phyloP scores from a whole-genome alignment of 2,113 vertebrate species.

The Brachionichthys hirsutus region DNA sequence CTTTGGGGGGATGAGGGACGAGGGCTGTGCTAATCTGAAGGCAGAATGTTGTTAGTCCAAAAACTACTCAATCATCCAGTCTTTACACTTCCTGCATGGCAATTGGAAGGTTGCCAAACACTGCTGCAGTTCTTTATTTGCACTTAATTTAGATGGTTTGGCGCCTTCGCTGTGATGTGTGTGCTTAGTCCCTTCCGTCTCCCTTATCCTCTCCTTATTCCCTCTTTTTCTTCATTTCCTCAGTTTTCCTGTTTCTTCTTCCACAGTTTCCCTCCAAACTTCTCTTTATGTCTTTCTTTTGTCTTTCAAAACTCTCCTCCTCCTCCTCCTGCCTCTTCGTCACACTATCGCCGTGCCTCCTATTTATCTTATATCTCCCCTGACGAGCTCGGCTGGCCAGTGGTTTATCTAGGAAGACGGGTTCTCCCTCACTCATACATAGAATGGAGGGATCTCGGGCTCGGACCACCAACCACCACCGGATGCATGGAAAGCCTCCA shows the following conservation, averaged over 20 bases:
- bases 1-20: constrained; percentile 61
- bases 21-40: constrained; percentile 47
- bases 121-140: constrained; percentile 58
- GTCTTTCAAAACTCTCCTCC: constrained; percentile 4
- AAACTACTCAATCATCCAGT: constrained; percentile 69
- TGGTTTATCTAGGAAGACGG: constrained; percentile 36
- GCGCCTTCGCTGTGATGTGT: constrained; percentile 22
- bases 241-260: constrained; percentile 16
- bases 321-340: constrained; percentile 18
- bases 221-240: constrained; percentile 16
- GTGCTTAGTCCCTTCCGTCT: constrained; percentile 20
- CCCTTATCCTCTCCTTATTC: constrained; percentile 33
- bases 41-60: constrained; percentile 63
- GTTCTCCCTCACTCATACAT: constrained; percentile 35
- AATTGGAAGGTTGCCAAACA: constrained; percentile 55
- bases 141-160: constrained; percentile 60
- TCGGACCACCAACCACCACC: no score
- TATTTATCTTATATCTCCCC: constrained; percentile 38
- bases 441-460: no score
- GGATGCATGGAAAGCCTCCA: no score
- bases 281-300: no score
- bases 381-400: constrained; percentile 30
- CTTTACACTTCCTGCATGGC: constrained; percentile 61
- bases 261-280: constrained; percentile 15
- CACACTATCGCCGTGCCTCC: constrained; percentile 12